Conservation (phyloP, 2,113 vertebrate genomes). For the Semnornis frantzii region DNA sequence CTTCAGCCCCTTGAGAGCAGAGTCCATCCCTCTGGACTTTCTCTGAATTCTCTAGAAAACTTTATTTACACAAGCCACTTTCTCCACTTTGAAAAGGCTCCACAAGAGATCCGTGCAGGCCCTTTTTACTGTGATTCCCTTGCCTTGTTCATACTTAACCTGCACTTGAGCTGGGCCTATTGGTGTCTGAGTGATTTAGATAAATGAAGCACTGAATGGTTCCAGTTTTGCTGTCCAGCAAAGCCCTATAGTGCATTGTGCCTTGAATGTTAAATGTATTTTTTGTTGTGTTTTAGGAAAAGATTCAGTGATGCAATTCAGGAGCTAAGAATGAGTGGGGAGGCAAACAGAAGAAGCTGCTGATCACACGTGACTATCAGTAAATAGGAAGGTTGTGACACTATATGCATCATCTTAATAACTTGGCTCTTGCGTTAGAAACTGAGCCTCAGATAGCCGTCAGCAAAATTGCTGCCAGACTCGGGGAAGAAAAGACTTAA, state of each 20-base stretch:
- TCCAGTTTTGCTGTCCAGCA: neutral
- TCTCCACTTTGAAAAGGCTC: too few relatives aligned
- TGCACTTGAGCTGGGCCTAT: too few relatives aligned
- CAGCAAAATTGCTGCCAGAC: neutral
- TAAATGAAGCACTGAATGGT: neutral
- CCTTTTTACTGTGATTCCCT: too few relatives aligned
- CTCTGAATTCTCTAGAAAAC: too few relatives aligned
- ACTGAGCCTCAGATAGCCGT: neutral
- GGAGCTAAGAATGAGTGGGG: conserved; percentile 10
- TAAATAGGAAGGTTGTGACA: neutral
- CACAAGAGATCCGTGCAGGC: too few relatives aligned
- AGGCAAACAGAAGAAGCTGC: neutral
- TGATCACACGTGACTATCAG: neutral
- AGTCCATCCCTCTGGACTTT: too few relatives aligned
- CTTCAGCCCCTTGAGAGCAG: too few relatives aligned
- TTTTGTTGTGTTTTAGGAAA: conserved; percentile 45
- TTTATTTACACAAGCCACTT: too few relatives aligned
- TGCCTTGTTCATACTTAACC: too few relatives aligned
- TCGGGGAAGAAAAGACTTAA: neutral
- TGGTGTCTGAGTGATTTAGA: neutral
- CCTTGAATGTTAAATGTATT: neutral
- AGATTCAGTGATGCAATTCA: conserved; percentile 23
- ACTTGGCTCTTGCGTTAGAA: neutral
- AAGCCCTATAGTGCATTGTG: neutral
- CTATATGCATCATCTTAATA: neutral